phyloP scores from a whole-genome alignment of 2,113 vertebrate species.

The Narcine bancroftii region DNA sequence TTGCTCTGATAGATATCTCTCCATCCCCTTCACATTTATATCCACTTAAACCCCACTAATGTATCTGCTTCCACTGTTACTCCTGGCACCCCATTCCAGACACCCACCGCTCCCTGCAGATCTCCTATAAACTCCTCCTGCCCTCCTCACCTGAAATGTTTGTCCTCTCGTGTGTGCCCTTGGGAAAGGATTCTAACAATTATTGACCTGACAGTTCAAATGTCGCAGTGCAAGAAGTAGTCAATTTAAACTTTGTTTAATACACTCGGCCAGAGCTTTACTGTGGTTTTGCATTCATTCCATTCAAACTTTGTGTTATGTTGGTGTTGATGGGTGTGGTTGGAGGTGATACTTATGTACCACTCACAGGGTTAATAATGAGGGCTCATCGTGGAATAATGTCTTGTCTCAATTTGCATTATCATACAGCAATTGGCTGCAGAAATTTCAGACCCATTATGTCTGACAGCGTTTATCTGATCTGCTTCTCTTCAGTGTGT shows the following conservation, averaged over 20 bases:
- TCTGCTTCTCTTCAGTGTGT: slow-evolving; percentile 71
- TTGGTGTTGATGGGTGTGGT: background rate
- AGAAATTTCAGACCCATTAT: slow-evolving; percentile 72
- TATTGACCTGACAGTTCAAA: background rate
- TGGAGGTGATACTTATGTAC: background rate
- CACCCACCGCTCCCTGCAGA: no score
- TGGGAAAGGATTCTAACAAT: no score
- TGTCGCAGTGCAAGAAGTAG: background rate
- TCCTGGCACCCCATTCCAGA: no score
- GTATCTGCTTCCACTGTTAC: no score
- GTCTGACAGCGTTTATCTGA: slow-evolving; percentile 81
- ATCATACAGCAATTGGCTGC: slow-evolving; percentile 69
- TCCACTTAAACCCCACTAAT: no score
- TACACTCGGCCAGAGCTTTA: background rate
- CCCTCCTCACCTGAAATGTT: no score
- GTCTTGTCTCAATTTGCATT: slow-evolving; percentile 48
- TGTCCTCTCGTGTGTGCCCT: no score
- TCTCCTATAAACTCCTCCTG: no score
- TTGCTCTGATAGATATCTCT: no score
- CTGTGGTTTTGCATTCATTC: background rate
- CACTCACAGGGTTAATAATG: background rate
- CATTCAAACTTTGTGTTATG: background rate
- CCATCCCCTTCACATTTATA: no score
- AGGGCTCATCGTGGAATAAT: slow-evolving; percentile 18
- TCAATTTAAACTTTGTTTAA: background rate